phyloP scores from a whole-genome alignment of 2,797 vertebrate genomes.

The Peromyscus attwateri region DNA sequence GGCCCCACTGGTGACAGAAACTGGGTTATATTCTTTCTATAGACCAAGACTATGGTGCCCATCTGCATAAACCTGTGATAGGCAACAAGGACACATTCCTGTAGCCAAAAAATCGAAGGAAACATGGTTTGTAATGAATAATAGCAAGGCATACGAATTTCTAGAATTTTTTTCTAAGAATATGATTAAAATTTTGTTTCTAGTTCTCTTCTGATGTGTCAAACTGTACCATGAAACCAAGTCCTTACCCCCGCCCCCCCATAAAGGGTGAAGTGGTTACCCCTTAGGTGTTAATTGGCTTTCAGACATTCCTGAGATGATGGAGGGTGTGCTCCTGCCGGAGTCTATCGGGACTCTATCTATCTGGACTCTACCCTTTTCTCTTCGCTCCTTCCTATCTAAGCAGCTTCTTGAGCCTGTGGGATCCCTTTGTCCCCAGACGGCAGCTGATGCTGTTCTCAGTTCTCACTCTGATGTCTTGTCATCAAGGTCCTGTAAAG shows the following conservation, averaged over 20 bases:
- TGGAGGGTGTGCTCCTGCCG: background rate
- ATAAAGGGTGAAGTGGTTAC: too few relatives aligned
- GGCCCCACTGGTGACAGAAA: background rate
- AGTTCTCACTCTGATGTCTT: background rate
- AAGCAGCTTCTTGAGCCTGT: accelerated
- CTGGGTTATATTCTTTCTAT: accelerated
- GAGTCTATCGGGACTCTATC: accelerated
- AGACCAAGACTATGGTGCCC: accelerated
- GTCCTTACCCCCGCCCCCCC: background rate
- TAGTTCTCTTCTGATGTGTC: background rate
- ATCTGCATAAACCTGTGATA: accelerated
- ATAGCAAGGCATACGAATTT: background rate
- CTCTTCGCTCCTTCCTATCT: background rate
- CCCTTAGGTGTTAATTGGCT: background rate
- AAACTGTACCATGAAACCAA: background rate
- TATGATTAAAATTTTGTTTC: background rate
- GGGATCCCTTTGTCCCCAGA: background rate
- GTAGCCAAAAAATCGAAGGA: background rate
- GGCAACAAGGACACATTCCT: accelerated
- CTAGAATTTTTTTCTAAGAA: background rate
- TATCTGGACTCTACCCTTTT: too few relatives aligned
- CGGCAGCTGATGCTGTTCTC: background rate
- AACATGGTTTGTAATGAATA: background rate
- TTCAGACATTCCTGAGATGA: background rate
- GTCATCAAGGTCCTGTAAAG: conserved; percentile 6